Conservation (phyloP, 2,888 invertebrate genomes). For the Eupeodes latifasciatus region DNA sequence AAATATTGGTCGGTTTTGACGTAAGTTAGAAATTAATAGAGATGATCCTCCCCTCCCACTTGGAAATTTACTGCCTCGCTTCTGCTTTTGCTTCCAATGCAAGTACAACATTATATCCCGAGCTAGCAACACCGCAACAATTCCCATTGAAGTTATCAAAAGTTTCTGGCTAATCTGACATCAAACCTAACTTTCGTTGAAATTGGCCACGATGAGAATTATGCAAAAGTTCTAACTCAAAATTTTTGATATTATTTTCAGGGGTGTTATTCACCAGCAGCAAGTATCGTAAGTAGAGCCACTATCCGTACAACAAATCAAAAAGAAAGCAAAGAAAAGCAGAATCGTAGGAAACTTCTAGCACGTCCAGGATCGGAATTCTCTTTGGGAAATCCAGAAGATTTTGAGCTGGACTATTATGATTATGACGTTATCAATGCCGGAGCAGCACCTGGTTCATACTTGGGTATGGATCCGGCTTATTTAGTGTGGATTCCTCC, state of each 20-base stretch:
- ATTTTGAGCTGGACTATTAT: conserved; percentile 94
- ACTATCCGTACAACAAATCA: conserved; percentile 88
- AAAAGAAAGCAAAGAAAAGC: conserved; percentile 91
- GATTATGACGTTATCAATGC: conserved; percentile 94
- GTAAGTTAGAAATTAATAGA: background rate
- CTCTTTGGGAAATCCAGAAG: conserved; percentile 89
- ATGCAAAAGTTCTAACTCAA: background rate
- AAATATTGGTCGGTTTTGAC: background rate
- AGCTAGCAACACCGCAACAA: background rate
- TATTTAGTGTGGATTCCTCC: conserved; percentile 95
- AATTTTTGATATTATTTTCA: conserved; percentile 79
- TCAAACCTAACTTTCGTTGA: background rate
- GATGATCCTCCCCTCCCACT: background rate
- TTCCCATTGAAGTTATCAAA: background rate
- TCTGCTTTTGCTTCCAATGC: background rate
- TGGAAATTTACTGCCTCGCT: background rate
- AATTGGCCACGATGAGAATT: background rate
- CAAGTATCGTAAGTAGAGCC: conserved; percentile 88
- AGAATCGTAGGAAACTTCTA: conserved; percentile 89
- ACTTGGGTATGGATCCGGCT: conserved; percentile 94
- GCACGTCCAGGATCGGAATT: conserved; percentile 90
- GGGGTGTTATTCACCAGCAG: conserved; percentile 90
- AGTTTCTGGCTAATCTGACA: background rate
- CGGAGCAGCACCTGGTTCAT: conserved; percentile 93
- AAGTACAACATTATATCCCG: no score